phyloP scores from a whole-genome alignment of 2,888 invertebrate species.

The Himalopsyche anomala region DNA sequence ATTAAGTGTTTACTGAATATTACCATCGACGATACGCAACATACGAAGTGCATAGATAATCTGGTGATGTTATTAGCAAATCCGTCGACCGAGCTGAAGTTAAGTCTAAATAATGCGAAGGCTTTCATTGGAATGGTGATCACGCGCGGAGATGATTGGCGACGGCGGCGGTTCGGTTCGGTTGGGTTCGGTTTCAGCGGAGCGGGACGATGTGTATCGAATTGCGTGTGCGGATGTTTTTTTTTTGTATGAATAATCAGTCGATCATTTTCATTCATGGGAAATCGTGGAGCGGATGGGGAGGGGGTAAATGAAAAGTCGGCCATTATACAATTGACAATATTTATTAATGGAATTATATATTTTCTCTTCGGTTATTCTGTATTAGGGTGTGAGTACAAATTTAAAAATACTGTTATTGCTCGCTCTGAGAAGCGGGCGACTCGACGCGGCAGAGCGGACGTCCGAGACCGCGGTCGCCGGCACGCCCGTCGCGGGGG shows the following conservation, averaged over 20 bases:
- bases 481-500: slow-evolving; percentile 17
- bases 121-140: slow-evolving; percentile 52
- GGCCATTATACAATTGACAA: slow-evolving; percentile 75
- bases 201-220: slow-evolving; percentile 29
- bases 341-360: slow-evolving; percentile 79
- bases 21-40: slow-evolving; percentile 7
- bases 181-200: slow-evolving; percentile 17
- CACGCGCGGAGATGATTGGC: slow-evolving; percentile 35
- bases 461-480: slow-evolving; percentile 17
- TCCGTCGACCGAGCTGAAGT: slow-evolving; percentile 41
- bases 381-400: slow-evolving; percentile 78
- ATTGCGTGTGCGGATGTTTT: background rate
- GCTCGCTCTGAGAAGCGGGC: slow-evolving; percentile 72
- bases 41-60: background rate
- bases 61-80: slow-evolving; percentile 8
- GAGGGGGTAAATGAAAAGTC: slow-evolving; percentile 51
- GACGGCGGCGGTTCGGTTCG: slow-evolving; percentile 47
- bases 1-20: background rate
- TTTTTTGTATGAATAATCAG: too few species aligned
- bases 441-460: slow-evolving; percentile 68
- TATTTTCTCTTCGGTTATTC: slow-evolving; percentile 77
- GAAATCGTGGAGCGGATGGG: slow-evolving; percentile 35
- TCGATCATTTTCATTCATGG: background rate
- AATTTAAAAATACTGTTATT: slow-evolving; percentile 73
- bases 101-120: slow-evolving; percentile 54